phyloP scores from a whole-genome alignment of 2,888 invertebrate genomes.

The Pammene aurita region DNA sequence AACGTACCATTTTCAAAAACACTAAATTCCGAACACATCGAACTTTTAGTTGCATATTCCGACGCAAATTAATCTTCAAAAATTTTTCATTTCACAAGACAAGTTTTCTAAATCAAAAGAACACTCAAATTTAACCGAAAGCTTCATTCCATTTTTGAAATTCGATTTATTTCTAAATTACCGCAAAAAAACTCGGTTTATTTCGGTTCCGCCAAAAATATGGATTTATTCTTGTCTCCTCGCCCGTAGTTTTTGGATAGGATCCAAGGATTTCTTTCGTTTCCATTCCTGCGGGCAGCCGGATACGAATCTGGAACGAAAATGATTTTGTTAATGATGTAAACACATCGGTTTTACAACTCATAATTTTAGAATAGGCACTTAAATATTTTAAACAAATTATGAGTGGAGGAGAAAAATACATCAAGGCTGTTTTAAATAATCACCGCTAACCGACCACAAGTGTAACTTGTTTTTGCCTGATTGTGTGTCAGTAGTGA shows the following conservation, averaged over 20 bases:
- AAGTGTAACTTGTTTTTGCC: not conserved
- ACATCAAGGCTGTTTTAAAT: not conserved
- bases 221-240: constrained; percentile 39
- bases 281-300: constrained; percentile 51
- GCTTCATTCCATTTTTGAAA: not conserved
- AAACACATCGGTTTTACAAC: constrained; percentile 51
- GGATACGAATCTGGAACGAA: constrained; percentile 66
- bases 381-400: constrained; percentile 8
- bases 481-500: not conserved
- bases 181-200: constrained; percentile 19
- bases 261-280: constrained; percentile 57
- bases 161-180: constrained; percentile 45
- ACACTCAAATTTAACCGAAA: not conserved
- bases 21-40: constrained; percentile 62
- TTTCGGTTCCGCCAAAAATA: constrained; percentile 43
- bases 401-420: not conserved
- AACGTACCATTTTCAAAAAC: constrained; percentile 47
- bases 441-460: not conserved
- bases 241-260: constrained; percentile 58
- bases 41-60: constrained; percentile 21
- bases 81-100: not conserved
- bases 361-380: constrained; percentile 29
- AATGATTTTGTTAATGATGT: constrained; percentile 56
- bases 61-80: not conserved
- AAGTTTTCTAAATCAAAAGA: not conserved